These are phyloP conservation scores for Oscheius onirici DNA, from an alignment of 2,888 invertebrate species.

Conservation along the genomic window DNA sequence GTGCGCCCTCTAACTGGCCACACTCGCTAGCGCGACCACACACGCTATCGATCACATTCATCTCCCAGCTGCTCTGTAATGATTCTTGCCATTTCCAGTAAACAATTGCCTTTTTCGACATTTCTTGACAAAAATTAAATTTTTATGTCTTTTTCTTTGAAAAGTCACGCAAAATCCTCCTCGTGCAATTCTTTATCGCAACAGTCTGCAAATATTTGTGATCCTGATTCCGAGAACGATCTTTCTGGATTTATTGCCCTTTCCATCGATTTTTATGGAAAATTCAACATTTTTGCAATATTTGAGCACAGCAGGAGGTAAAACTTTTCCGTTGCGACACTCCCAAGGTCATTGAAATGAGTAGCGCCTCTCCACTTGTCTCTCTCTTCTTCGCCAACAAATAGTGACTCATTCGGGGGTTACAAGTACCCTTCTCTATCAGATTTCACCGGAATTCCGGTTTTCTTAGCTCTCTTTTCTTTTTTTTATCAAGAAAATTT, in stretches of 20 bases:
- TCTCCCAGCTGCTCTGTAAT: slow-evolving; percentile 16
- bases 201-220: no score
- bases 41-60: slow-evolving; percentile 14
- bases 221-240: no score
- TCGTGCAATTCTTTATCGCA: no score
- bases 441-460: neutral
- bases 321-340: neutral
- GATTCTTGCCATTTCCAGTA: neutral
- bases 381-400: neutral
- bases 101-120: neutral
- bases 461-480: neutral
- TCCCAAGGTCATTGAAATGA: slow-evolving; percentile 20
- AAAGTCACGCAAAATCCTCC: no score
- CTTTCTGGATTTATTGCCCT: no score
- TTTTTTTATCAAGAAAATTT: neutral
- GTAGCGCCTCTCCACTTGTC: slow-evolving; percentile 22
- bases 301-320: no score
- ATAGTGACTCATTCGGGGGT: slow-evolving; percentile 17
- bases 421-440: neutral
- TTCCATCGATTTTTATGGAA: no score
- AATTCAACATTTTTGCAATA: no score
- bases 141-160: no score
- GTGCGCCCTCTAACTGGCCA: slow-evolving; percentile 21
- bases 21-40: neutral
- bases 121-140: neutral